phyloP scores from a whole-genome alignment of 2,113 vertebrate genomes.

The Carlito syrichta region DNA sequence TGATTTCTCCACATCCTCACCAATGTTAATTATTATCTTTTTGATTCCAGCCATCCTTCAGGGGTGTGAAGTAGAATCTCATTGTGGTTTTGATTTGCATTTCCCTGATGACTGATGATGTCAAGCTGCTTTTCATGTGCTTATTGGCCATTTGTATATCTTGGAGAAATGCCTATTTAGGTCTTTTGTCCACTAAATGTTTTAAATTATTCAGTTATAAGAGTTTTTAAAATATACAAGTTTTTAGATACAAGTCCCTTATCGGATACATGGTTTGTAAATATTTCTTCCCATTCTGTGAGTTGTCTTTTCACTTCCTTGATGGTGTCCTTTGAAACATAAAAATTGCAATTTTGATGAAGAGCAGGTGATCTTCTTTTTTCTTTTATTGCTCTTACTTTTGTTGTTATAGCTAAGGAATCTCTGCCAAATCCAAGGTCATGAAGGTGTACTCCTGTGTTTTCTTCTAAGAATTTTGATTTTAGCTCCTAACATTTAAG shows the following conservation, averaged over 20 bases:
- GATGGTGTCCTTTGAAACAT: neutral
- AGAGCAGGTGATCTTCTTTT: neutral
- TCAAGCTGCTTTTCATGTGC: neutral
- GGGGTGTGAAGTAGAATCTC: neutral
- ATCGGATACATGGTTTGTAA: no score
- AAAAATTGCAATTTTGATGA: neutral
- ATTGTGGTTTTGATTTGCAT: neutral
- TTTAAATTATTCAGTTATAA: neutral
- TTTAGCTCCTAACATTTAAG: neutral
- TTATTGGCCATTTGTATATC: no score
- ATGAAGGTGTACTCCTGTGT: neutral
- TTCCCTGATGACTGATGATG: neutral
- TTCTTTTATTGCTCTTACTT: neutral
- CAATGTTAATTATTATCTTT: neutral
- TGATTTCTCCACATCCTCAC: neutral
- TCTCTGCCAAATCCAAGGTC: neutral
- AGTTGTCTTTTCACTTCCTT: neutral
- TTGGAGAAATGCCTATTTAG: neutral
- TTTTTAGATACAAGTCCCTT: neutral
- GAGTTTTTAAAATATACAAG: neutral
- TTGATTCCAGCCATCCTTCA: neutral
- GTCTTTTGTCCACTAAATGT: neutral
- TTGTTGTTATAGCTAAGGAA: neutral
- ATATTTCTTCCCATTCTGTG: neutral
- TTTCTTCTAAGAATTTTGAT: neutral